Percentiles rank a stretch among this genome's conserved stretches.
phyloP scores from a whole-genome alignment of 1,140 invertebrate genomes.

The Thereuonema tuberculata region DNA sequence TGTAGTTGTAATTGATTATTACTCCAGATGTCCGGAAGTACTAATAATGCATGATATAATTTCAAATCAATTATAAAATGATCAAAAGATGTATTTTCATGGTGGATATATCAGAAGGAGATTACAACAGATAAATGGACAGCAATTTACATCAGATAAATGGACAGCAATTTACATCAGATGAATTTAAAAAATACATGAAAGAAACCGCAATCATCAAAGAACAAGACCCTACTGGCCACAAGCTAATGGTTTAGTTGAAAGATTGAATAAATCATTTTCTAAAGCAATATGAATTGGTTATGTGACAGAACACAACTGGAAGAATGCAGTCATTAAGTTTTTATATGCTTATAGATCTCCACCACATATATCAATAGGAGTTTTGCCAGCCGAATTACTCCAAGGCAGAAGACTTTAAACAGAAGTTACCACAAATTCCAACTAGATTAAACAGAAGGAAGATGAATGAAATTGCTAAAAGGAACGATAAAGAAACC shows the following conservation, averaged over 20 bases:
- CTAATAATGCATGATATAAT: conserved; percentile 5
- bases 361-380: conserved; percentile 4
- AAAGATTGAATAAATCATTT: background rate
- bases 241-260: background rate
- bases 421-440: background rate
- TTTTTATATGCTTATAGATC: conserved; percentile 1
- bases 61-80: conserved; percentile 10
- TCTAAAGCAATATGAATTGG: background rate
- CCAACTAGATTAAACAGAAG: no score
- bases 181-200: conserved; percentile 8
- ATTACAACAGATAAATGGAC: conserved; percentile 13
- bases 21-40: conserved; percentile 5
- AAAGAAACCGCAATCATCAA: background rate
- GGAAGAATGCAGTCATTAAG: background rate
- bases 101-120: conserved; percentile 8
- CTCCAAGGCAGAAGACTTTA: background rate
- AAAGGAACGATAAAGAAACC: no score
- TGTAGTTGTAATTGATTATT: conserved; percentile 10
- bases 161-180: conserved; percentile 12
- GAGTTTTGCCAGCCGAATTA: background rate
- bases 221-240: background rate
- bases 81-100: conserved; percentile 9
- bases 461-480: no score
- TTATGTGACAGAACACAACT: background rate
- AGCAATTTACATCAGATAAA: conserved; percentile 14